A percentile compares a stretch with the other conserved stretches of the same genome.
These are phyloP conservation scores for Drosophila ambigua DNA, from an alignment of 1,140 invertebrate species.

Conservation along the genomic window DNA sequence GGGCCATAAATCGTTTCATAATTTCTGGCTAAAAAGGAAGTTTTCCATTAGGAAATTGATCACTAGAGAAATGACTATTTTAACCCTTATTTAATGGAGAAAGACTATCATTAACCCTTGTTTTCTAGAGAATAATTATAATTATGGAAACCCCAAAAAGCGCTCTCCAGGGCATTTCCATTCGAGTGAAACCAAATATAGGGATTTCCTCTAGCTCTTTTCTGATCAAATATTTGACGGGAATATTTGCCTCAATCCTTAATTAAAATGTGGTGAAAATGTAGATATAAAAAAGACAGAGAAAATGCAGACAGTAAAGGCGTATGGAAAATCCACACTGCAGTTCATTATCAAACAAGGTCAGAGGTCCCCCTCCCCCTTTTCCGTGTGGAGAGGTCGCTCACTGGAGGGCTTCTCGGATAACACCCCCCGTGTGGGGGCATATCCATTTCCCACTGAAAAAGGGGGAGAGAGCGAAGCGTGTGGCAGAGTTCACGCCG, in stretches of 20 bases:
- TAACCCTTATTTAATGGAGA: conserved; percentile 3
- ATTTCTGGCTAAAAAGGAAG: background rate
- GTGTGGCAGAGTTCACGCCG: conserved; percentile 60
- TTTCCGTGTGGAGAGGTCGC: too few species aligned
- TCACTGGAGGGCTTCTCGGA: background rate
- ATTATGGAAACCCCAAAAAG: background rate
- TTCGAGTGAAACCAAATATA: background rate
- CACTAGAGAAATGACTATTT: too few species aligned
- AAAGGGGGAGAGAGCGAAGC: background rate
- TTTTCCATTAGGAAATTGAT: background rate
- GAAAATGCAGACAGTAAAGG: conserved; percentile 15
- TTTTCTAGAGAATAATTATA: too few species aligned
- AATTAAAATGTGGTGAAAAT: conserved; percentile 51
- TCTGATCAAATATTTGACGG: conserved; percentile 44
- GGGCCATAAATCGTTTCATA: background rate
- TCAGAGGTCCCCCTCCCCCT: conserved; percentile 9
- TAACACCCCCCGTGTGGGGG: conserved; percentile 23
- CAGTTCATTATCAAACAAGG: conserved; percentile 56
- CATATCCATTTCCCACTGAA: conserved; percentile 52
- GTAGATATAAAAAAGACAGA: too few species aligned
- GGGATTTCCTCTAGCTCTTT: conserved; percentile 2
- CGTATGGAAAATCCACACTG: conserved; percentile 8
- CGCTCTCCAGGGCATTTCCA: conserved; percentile 6
- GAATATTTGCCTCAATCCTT: conserved; percentile 68
- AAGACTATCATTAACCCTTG: conserved; percentile 33